Evolutionary conservation across 1,140 invertebrate genomes (phyloP), one percentile per base, ranked within the genome.

Genomic region (Propsilocerus akamusi): DNA sequence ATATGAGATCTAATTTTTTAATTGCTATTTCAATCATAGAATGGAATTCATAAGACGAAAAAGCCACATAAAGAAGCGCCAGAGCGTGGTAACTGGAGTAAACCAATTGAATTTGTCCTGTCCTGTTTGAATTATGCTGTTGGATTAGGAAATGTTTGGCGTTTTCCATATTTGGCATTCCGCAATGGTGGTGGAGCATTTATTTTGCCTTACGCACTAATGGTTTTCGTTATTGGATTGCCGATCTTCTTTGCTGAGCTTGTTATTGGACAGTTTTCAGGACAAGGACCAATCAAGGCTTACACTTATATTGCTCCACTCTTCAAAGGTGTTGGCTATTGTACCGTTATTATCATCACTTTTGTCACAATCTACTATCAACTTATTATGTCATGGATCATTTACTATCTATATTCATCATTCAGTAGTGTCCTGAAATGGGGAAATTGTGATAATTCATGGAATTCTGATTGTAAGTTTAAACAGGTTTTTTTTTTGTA

Each of bases 281-380:
- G 81, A 80, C 79, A 50, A 86, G 87, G 54, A 87, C 85, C 55
- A 81, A 86, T 52, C 81, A 84, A 10, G 78, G 81, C 47, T 83
- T 81, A 58, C 75, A 75, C 34, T 2, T 41, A 20, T 51, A 74
- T 83, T 59, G 74, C 72, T 50, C 81, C 82, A 0, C 67, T 96
- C 28, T 85, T 97, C 56, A 95, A 94, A 83, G 93, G 91, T 91
- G 72, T 68, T 68, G 92, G 66, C 62, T 88, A 76, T 73, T 88
- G 70, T 68, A 72, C 89, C 49, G 80, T 93, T 22, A 68, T 95
- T 51, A 81, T 95, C 5, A 92, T 92, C 54, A 69, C 90, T 20
- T 87, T 92, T 63, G 89, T 89, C 41, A 82, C 83, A 10, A 86
- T 84, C 65, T 97, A 96, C 63, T 97, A 95, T 68, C 91, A 93